Conservation (phyloP, 64 coral and sea anemone genomes). For the Platygyra sinensis region DNA sequence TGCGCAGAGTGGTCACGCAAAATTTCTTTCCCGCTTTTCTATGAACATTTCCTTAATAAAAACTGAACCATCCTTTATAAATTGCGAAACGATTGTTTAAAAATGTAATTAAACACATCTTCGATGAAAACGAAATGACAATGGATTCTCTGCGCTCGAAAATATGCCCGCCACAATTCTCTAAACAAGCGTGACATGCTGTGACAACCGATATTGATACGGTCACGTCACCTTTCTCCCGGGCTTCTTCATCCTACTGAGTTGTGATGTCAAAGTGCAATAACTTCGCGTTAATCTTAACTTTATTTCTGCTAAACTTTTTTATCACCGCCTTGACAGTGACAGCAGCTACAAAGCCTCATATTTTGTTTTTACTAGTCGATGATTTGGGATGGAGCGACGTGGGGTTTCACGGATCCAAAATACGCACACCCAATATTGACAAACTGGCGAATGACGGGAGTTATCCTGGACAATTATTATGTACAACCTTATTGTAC, state of each 20-base stretch:
- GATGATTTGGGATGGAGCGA: slow-evolving; percentile 68
- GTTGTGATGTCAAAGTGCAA: background rate
- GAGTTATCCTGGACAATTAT: slow-evolving; percentile 34
- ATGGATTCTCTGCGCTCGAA: no score
- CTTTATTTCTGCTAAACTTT: background rate
- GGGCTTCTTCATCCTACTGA: no score
- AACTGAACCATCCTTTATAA: no score
- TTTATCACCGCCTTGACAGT: background rate
- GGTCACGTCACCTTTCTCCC: background rate
- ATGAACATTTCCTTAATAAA: no score
- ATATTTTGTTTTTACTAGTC: slow-evolving; percentile 31
- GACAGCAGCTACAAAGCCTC: background rate
- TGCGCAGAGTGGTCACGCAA: no score
- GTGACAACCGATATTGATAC: background rate
- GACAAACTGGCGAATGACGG: slow-evolving; percentile 27
- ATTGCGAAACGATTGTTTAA: no score
- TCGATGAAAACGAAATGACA: no score
- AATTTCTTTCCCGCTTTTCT: no score
- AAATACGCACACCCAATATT: slow-evolving; percentile 34
- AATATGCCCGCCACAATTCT: no score
- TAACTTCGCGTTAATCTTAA: background rate
- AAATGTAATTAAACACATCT: no score
- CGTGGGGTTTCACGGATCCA: slow-evolving; percentile 31
- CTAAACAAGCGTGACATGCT: background rate
- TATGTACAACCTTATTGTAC: slow-evolving; percentile 45